Percentiles rank a stretch among this genome's conserved stretches.
Conservation (phyloP, 2,113 vertebrate genomes). For the Cyanoderma ruficeps region DNA sequence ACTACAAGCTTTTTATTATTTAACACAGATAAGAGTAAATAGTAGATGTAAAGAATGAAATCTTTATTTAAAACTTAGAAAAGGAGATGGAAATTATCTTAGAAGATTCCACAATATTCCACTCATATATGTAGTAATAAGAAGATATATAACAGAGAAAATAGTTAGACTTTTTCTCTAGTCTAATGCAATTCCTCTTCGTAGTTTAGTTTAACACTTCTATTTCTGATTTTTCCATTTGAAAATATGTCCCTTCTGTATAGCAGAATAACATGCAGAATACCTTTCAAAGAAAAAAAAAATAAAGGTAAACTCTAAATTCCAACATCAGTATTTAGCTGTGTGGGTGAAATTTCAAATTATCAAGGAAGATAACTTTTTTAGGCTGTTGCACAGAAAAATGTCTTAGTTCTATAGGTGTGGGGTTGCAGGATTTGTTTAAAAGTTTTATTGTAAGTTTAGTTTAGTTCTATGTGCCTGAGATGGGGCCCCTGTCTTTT, state of each 20-base stretch:
- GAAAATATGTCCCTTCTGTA: not conserved
- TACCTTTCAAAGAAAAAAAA: not conserved
- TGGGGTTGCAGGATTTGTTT: too few species aligned
- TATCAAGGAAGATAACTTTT: not conserved
- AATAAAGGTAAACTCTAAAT: not conserved
- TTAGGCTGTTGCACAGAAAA: not conserved
- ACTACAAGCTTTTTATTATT: not conserved
- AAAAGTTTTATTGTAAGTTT: too few species aligned
- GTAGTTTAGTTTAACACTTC: not conserved
- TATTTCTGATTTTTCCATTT: not conserved
- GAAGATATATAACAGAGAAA: not conserved
- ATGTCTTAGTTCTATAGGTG: not conserved
- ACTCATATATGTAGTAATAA: not conserved
- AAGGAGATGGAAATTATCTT: not conserved
- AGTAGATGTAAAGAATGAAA: not conserved
- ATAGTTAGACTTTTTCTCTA: not conserved
- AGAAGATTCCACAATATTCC: not conserved
- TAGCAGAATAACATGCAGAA: not conserved
- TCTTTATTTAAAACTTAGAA: not conserved
- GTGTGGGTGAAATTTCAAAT: not conserved
- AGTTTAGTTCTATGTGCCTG: too few species aligned
- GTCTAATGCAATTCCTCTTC: not conserved
- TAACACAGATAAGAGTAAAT: not conserved
- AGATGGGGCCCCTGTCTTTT: too few species aligned
- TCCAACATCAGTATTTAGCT: not conserved